phyloP scores from a whole-genome alignment of 2,797 vertebrate genomes.

The Acanthurus leucopareius region DNA sequence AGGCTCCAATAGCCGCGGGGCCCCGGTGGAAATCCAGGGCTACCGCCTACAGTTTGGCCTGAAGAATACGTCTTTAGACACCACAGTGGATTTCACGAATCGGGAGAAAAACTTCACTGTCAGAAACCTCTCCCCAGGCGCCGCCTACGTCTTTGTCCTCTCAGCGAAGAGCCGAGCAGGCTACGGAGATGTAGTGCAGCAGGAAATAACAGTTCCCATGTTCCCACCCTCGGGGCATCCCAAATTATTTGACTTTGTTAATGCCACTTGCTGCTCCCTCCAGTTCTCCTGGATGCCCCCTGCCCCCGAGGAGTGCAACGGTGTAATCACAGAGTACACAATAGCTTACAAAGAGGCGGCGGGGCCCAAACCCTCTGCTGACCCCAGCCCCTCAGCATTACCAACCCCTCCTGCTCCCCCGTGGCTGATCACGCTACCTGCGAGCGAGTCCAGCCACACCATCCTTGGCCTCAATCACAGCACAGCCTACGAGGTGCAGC shows the following conservation, averaged over 20 bases:
- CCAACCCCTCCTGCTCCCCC: conserved; percentile 64
- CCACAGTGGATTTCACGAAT: conserved; percentile 86
- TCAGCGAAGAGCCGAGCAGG: conserved; percentile 90
- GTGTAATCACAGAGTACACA: conserved; percentile 90
- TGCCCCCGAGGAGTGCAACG: conserved; percentile 86
- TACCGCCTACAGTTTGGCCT: conserved; percentile 93
- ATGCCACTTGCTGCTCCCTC: conserved; percentile 90
- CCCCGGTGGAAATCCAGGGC: conserved; percentile 86
- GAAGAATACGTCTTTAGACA: conserved; percentile 84
- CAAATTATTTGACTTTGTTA: conserved; percentile 88
- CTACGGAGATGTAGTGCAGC: conserved; percentile 86
- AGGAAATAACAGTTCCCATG: conserved; percentile 89
- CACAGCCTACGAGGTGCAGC: conserved; percentile 93
- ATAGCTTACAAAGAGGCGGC: conserved; percentile 88
- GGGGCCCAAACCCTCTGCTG: conserved; percentile 57
- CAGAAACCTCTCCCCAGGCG: conserved; percentile 87
- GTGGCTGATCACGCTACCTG: conserved; percentile 87
- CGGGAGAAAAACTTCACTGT: conserved; percentile 86
- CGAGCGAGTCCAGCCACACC: conserved; percentile 88
- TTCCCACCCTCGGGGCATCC: conserved; percentile 90
- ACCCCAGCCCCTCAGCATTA: conserved; percentile 44
- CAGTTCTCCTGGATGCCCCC: conserved; percentile 92
- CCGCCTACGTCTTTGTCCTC: conserved; percentile 92
- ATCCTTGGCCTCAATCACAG: conserved; percentile 93
- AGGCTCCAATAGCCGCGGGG: conserved; percentile 56